Evolutionary conservation across 2,113 vertebrate species (phyloP).

Genomic region (Pholis gunnellus): DNA sequence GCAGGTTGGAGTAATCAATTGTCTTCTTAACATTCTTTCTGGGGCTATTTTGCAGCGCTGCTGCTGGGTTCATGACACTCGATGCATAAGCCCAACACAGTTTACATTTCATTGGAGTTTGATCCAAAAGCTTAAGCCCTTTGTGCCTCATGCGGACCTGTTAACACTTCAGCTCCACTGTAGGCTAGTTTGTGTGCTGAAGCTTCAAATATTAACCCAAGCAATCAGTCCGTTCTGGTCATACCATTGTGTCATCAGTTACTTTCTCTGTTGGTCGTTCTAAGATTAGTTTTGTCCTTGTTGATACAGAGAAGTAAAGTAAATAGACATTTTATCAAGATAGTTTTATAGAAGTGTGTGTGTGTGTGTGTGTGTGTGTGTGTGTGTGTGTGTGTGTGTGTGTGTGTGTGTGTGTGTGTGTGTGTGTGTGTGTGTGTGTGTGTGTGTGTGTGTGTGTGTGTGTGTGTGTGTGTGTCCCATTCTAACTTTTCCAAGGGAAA

Average conservation of each 20-base stretch:
- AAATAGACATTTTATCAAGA: neutral
- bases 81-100: accelerated
- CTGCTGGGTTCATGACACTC: neutral
- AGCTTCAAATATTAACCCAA: constrained; percentile 85
- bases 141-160: constrained; percentile 5
- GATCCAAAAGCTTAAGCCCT: neutral
- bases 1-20: neutral
- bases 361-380: too few species aligned
- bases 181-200: constrained; percentile 72
- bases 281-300: constrained; percentile 39
- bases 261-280: constrained; percentile 54
- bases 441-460: too few species aligned
- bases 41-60: neutral
- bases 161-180: constrained; percentile 43
- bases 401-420: too few species aligned
- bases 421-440: too few species aligned
- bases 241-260: constrained; percentile 60
- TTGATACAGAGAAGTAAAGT: constrained; percentile 24
- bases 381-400: too few species aligned
- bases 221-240: constrained; percentile 74
- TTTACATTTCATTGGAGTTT: neutral
- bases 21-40: constrained; percentile 4
- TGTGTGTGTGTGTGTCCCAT: too few species aligned
- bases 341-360: neutral
- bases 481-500: neutral